Evolutionary conservation across 2,113 vertebrate species (phyloP).

Genomic region (Bubo bubo): DNA sequence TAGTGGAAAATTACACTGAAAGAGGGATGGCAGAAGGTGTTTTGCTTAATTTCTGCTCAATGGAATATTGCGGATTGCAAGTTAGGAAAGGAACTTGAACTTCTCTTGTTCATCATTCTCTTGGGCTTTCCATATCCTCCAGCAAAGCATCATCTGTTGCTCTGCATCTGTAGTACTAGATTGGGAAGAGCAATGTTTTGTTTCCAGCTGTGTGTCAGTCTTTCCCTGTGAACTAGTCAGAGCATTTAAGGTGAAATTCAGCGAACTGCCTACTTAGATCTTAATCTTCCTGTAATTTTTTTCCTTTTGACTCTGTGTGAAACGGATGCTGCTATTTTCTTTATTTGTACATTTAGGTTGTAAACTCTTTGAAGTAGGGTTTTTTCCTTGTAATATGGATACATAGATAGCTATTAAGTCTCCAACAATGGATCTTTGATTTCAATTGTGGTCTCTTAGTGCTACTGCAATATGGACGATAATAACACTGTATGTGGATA

Average conservation of each 20-base stretch:
- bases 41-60: neutral
- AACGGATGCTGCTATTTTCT: neutral
- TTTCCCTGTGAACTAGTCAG: neutral
- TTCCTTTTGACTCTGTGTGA: neutral
- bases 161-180: neutral
- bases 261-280: neutral
- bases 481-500: rapidly evolving
- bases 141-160: neutral
- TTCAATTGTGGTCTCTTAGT: neutral
- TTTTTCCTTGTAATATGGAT: neutral
- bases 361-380: neutral
- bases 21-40: neutral
- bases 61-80: neutral
- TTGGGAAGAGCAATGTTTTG: neutral
- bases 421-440: neutral
- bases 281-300: neutral
- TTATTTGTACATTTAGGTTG: neutral
- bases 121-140: neutral
- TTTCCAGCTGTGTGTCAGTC: neutral
- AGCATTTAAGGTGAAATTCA: neutral
- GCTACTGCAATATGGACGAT: neutral
- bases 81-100: neutral
- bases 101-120: neutral
- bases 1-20: neutral
- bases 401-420: neutral